Conservation (phyloP, 2,888 invertebrate species). For the Endomychus coccineus region DNA sequence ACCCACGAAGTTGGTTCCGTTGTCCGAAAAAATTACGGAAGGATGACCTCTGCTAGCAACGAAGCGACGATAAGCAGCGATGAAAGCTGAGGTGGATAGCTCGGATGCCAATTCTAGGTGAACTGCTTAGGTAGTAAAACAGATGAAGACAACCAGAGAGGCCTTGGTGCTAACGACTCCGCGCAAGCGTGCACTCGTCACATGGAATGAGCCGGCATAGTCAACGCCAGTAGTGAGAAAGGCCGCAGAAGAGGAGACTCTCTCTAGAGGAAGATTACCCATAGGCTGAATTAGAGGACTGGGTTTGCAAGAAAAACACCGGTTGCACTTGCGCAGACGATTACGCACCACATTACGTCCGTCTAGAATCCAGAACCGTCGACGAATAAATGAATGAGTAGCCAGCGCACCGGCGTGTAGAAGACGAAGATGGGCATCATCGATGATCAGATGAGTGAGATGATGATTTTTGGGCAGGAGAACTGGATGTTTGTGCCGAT, state of each 20-base stretch:
- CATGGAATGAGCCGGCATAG: neutral
- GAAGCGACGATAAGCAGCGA: neutral
- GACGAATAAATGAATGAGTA: constrained; percentile 1
- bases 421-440: constrained; percentile 1
- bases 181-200: neutral
- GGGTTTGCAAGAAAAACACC: constrained; percentile 4
- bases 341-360: neutral
- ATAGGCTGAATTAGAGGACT: constrained; percentile 3
- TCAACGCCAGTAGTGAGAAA: neutral
- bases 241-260: neutral
- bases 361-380: constrained; percentile 4
- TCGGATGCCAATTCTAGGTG: too few species aligned
- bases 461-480: neutral
- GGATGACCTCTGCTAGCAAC: neutral
- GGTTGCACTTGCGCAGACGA: constrained; percentile 3
- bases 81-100: neutral
- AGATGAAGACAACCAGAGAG: neutral
- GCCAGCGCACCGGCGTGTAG: neutral
- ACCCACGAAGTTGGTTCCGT: too few species aligned
- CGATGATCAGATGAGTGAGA: constrained; percentile 2
- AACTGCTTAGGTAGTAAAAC: constrained; percentile 1
- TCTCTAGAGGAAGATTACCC: neutral
- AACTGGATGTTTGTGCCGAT: too few species aligned
- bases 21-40: neutral
- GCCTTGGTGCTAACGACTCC: neutral